A percentile compares a stretch with the other conserved stretches of the same genome.
These are phyloP conservation scores for Gadus macrocephalus DNA, from an alignment of 2,113 vertebrate genomes.

Conservation along the genomic window DNA sequence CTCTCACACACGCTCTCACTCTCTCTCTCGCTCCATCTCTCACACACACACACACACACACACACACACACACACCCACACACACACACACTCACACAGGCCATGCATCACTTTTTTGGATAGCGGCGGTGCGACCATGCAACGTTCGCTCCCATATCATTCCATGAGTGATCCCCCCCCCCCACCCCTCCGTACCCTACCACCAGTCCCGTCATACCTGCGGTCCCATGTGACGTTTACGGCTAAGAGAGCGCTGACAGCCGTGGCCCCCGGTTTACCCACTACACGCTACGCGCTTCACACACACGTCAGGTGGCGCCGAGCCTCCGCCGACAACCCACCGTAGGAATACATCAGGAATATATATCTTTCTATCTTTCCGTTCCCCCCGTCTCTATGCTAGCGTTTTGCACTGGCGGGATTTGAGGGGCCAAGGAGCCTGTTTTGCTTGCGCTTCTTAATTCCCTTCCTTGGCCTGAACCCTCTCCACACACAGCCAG, in stretches of 20 bases:
- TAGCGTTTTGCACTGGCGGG: background rate
- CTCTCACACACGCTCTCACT: too few relatives aligned
- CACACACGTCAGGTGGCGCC: conserved; percentile 49
- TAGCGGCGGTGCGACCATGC: conserved; percentile 38
- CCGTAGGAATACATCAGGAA: background rate
- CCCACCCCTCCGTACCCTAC: conserved; percentile 19
- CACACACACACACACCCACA: conserved; percentile 7
- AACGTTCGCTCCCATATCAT: conserved; percentile 48
- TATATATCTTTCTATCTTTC: background rate
- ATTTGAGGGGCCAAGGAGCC: conserved; percentile 1
- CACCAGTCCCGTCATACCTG: conserved; percentile 30
- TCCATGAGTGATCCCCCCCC: conserved; percentile 46
- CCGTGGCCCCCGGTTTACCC: conserved; percentile 53
- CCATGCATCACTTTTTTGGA: conserved; percentile 30
- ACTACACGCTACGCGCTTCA: background rate
- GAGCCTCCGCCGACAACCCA: conserved; percentile 44
- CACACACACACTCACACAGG: conserved; percentile 5
- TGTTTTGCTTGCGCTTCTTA: conserved; percentile 11
- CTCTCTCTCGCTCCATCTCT: too few relatives aligned
- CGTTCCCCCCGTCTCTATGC: background rate
- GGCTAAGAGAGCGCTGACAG: conserved; percentile 64
- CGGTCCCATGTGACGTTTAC: conserved; percentile 40
- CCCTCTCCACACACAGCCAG: conserved; percentile 18
- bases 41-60: conserved; percentile 17
- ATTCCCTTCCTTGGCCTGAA: conserved; percentile 10